Conservation (phyloP, 2,888 invertebrate species). For the Ochlodes sylvanus region DNA sequence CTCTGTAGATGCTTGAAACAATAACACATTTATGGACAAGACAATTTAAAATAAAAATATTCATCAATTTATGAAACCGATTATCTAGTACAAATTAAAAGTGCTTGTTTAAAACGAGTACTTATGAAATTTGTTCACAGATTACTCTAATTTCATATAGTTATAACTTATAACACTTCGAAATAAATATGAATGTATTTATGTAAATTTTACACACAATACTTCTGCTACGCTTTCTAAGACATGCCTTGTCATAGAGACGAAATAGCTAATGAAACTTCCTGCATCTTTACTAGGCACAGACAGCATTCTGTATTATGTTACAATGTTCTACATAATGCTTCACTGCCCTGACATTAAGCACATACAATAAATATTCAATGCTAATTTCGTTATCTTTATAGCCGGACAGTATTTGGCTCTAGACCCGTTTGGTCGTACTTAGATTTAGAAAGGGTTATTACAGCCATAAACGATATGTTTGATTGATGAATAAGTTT, state of each 20-base stretch:
- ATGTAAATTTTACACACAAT: neutral
- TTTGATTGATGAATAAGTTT: conserved; percentile 18
- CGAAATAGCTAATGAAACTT: neutral
- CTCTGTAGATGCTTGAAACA: no score
- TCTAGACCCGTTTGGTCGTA: conserved; percentile 24
- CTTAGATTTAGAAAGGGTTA: conserved; percentile 26
- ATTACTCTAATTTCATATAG: no score
- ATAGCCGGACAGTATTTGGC: conserved; percentile 33
- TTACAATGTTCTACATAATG: conserved; percentile 28
- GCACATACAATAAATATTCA: conserved; percentile 33
- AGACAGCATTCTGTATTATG: conserved; percentile 2
- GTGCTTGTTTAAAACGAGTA: no score
- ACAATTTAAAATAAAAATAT: no score
- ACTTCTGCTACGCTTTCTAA: neutral
- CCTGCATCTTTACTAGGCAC: conserved; percentile 1
- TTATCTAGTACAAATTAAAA: no score
- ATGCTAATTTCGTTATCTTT: conserved; percentile 36
- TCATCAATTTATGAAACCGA: no score
- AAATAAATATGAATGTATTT: neutral
- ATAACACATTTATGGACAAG: no score
- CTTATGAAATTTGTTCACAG: no score
- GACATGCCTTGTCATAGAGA: neutral
- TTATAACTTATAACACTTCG: neutral
- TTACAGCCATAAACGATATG: conserved; percentile 15
- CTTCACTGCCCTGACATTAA: conserved; percentile 27